Evolutionary conservation across 2,797 vertebrate species (phyloP).

Genomic region (Tragopan temminckii): DNA sequence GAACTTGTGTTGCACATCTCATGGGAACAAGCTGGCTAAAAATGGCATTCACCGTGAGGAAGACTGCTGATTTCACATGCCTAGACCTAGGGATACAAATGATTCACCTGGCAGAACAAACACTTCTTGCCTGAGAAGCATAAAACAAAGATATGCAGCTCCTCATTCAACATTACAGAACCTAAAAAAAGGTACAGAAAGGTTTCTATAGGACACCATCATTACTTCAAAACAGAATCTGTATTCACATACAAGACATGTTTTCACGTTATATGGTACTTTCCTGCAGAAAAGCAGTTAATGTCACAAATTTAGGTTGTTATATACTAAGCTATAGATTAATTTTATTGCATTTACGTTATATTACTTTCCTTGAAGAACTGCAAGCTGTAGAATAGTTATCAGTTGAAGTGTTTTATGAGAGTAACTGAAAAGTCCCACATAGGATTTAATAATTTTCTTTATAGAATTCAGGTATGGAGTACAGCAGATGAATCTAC

Average conservation of each 20-base stretch:
- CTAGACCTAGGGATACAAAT: neutral
- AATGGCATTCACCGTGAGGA: neutral
- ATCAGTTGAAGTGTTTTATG: conserved; percentile 38
- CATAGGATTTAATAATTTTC: neutral
- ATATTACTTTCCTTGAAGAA: conserved; percentile 17
- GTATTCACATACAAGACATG: conserved; percentile 11
- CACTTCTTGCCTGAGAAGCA: neutral
- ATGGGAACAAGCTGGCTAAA: neutral
- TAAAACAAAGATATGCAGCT: neutral
- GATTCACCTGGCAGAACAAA: neutral
- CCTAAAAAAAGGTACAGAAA: neutral
- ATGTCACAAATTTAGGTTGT: conserved; percentile 7
- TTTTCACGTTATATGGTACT: conserved; percentile 32
- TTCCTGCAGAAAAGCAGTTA: conserved; percentile 8
- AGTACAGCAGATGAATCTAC: neutral
- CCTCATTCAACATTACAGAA: neutral
- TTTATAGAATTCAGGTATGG: neutral
- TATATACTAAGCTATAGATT: neutral
- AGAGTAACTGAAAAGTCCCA: conserved; percentile 4
- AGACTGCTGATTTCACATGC: neutral
- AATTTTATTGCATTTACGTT: conserved; percentile 37
- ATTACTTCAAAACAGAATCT: neutral
- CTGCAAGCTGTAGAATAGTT: neutral
- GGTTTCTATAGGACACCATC: neutral
- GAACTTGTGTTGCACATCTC: neutral